phyloP scores from a whole-genome alignment of 2,797 vertebrate species.

The Rhyacichthys aspro region DNA sequence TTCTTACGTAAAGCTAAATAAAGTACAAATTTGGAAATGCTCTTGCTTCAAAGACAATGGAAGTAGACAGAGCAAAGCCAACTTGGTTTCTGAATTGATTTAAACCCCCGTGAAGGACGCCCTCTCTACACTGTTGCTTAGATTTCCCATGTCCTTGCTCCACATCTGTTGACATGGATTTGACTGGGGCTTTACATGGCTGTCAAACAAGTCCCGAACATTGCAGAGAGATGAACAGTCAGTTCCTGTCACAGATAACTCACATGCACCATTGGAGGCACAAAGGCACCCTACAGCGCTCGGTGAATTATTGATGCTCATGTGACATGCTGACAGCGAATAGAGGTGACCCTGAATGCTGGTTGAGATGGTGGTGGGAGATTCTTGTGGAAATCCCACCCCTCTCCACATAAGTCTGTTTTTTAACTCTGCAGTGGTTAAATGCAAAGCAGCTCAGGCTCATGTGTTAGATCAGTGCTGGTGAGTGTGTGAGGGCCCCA shows the following conservation, averaged over 20 bases:
- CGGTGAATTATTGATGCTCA: conserved; percentile 79
- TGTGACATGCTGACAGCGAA: conserved; percentile 53
- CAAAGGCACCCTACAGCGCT: conserved; percentile 65
- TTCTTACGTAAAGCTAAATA: conserved; percentile 14
- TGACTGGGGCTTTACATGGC: conserved; percentile 45
- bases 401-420: conserved; percentile 17
- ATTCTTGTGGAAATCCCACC: conserved; percentile 35
- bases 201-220: conserved; percentile 45
- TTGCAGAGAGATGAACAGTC: conserved; percentile 51
- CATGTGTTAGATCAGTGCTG: conserved; percentile 30
- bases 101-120: conserved; percentile 17
- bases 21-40: conserved; percentile 19
- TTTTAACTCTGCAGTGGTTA: conserved; percentile 15
- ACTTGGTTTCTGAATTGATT: conserved; percentile 34
- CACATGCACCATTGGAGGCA: conserved; percentile 49
- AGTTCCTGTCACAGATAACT: conserved; percentile 69
- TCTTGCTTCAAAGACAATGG: conserved; percentile 5
- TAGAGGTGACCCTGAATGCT: conserved; percentile 51
- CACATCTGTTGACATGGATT: conserved; percentile 53
- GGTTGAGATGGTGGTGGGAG: conserved; percentile 14
- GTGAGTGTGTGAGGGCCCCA: conserved; percentile 15
- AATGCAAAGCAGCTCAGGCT: conserved; percentile 14
- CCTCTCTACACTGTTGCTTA: conserved; percentile 26
- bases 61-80: not conserved
- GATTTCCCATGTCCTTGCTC: conserved; percentile 31